Percentiles rank a stretch among this genome's conserved stretches.
phyloP scores from a whole-genome alignment of 2,888 invertebrate genomes.

The Malthinus flaveolus region DNA sequence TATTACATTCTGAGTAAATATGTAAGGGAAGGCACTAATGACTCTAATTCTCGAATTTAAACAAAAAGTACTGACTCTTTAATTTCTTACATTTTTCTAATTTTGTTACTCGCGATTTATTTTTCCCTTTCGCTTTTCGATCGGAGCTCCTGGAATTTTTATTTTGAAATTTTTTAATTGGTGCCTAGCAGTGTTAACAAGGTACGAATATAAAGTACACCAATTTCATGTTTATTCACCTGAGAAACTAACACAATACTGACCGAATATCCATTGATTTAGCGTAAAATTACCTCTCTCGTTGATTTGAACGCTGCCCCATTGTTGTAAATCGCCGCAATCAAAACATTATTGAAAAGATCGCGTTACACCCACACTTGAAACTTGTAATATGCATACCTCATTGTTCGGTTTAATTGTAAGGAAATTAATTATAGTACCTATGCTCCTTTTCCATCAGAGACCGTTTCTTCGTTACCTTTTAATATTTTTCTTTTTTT shows the following conservation, averaged over 20 bases:
- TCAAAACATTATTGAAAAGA: slow-evolving; percentile 13
- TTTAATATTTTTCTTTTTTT: neutral
- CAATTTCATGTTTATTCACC: slow-evolving; percentile 24
- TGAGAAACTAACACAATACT: slow-evolving; percentile 14
- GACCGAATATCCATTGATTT: slow-evolving; percentile 18
- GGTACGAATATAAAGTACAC: slow-evolving; percentile 17
- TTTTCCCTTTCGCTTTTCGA: too few relatives aligned
- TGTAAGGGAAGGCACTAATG: slow-evolving; percentile 4
- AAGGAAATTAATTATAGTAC: neutral
- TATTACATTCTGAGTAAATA: slow-evolving; percentile 29
- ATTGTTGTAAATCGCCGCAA: slow-evolving; percentile 24
- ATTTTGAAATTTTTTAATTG: too few relatives aligned
- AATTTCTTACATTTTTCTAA: too few relatives aligned
- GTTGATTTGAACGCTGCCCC: slow-evolving; percentile 14
- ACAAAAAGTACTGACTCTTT: too few relatives aligned
- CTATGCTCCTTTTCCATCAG: neutral
- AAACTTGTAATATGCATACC: slow-evolving; percentile 20
- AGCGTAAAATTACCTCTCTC: slow-evolving; percentile 23
- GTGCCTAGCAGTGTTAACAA: slow-evolving; percentile 2
- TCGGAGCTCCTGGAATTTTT: too few relatives aligned
- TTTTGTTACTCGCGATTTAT: too few relatives aligned
- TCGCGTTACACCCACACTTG: slow-evolving; percentile 17
- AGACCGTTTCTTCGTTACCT: neutral
- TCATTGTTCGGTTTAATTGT: slow-evolving; percentile 31
- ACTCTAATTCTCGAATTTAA: neutral